phyloP scores from a whole-genome alignment of 30 jellyfish, hydroid and myxozoan genomes.

The Hydractinia symbiolongicarpus region DNA sequence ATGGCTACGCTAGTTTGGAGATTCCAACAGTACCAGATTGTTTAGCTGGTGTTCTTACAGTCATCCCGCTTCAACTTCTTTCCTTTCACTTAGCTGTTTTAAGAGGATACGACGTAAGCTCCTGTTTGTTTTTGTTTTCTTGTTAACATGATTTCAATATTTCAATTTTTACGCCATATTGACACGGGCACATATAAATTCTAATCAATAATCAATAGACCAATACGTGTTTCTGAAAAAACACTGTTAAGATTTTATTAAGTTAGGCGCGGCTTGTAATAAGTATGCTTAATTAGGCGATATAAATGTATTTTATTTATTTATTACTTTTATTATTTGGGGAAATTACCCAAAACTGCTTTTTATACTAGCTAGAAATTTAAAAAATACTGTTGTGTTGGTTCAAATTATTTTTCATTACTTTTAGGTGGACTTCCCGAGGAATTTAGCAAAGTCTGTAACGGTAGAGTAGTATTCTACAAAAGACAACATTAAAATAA shows the following conservation, averaged over 20 bases:
- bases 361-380: too few species aligned
- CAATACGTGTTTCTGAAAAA: too few species aligned
- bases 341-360: too few species aligned
- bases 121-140: background rate
- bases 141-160: background rate
- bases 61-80: constrained; percentile 89
- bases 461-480: constrained; percentile 73
- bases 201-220: too few species aligned
- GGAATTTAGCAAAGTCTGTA: constrained; percentile 98
- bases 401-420: background rate
- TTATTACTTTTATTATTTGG: too few species aligned
- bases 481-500: background rate
- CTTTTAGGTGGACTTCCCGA: constrained; percentile 96
- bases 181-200: too few species aligned
- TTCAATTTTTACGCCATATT: too few species aligned
- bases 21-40: constrained; percentile 96
- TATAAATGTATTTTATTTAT: too few species aligned
- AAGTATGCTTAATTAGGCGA: too few species aligned
- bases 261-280: too few species aligned
- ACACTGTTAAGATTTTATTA: too few species aligned
- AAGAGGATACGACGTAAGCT: constrained; percentile 96
- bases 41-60: constrained; percentile 90
- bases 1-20: constrained; percentile 68
- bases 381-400: too few species aligned
- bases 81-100: constrained; percentile 93